Evolutionary conservation across 2,888 invertebrate genomes (phyloP).

Genomic region (Cyaniris semiargus): DNA sequence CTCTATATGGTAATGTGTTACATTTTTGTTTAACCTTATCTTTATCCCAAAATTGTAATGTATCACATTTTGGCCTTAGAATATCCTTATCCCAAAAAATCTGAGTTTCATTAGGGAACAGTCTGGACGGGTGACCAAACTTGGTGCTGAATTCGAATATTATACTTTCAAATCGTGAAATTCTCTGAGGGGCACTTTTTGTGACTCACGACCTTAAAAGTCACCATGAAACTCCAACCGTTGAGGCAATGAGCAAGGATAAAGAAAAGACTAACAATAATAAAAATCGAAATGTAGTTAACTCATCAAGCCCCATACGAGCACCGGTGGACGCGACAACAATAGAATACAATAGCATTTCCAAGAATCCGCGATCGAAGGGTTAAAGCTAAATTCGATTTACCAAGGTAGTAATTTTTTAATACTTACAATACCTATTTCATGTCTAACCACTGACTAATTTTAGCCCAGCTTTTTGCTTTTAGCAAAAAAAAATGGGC

Average conservation of each 20-base stretch:
- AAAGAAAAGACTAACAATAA: background rate
- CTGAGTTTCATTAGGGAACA: conserved; percentile 69
- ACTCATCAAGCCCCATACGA: too few species aligned
- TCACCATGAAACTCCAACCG: background rate
- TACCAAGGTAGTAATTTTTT: too few species aligned
- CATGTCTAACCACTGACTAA: too few species aligned
- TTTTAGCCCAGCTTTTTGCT: background rate
- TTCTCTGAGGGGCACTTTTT: conserved; percentile 56
- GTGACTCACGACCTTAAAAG: conserved; percentile 34
- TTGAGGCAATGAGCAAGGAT: background rate
- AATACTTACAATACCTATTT: background rate
- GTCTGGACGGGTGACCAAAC: conserved; percentile 55
- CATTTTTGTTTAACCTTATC: conserved; percentile 39
- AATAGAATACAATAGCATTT: too few species aligned
- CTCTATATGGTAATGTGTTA: background rate
- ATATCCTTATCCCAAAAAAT: conserved; percentile 42
- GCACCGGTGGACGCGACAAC: too few species aligned
- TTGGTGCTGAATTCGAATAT: conserved; percentile 59
- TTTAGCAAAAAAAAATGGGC: background rate
- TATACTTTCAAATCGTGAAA: conserved; percentile 73
- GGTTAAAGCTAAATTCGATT: too few species aligned
- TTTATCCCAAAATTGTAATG: background rate
- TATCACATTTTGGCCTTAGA: background rate
- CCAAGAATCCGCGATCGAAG: too few species aligned
- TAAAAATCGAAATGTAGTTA: background rate